A percentile compares a stretch with the other conserved stretches of the same genome.
Conservation (phyloP, 2,113 vertebrate genomes). For the Ictalurus furcatus region DNA sequence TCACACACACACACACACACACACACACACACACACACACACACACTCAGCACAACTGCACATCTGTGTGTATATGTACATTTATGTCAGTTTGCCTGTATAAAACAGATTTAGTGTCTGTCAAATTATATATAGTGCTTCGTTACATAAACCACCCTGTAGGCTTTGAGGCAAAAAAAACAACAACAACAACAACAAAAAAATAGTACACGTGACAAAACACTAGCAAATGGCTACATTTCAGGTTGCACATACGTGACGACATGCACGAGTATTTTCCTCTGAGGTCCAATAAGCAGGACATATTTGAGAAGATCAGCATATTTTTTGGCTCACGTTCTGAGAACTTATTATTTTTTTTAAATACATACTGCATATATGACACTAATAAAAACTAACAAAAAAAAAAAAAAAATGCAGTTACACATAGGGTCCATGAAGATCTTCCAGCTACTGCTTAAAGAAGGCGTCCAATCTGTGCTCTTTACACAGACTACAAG, state of each 20-base stretch:
- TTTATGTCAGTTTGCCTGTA: not conserved
- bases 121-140: conserved; percentile 38
- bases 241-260: conserved; percentile 38
- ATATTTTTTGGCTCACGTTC: conserved; percentile 47
- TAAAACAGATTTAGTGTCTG: conserved; percentile 13
- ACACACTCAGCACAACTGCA: conserved; percentile 6
- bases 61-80: not conserved
- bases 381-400: not conserved
- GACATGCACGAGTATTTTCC: conserved; percentile 30
- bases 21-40: conserved; percentile 6
- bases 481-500: conserved; percentile 27
- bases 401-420: not conserved
- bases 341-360: not conserved
- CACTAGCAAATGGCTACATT: conserved; percentile 22
- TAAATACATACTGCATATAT: not conserved
- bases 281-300: not conserved
- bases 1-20: conserved; percentile 9
- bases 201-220: conserved; percentile 30
- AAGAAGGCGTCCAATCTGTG: not conserved
- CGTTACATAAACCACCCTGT: conserved; percentile 40
- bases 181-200: too few relatives aligned
- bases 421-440: not conserved
- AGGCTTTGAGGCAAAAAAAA: not conserved
- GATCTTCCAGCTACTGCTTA: conserved; percentile 18
- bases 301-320: conserved; percentile 30